These are phyloP conservation scores for Ageneiosus marmoratus DNA, from an alignment of 2,113 vertebrate species.

Conservation along the genomic window DNA sequence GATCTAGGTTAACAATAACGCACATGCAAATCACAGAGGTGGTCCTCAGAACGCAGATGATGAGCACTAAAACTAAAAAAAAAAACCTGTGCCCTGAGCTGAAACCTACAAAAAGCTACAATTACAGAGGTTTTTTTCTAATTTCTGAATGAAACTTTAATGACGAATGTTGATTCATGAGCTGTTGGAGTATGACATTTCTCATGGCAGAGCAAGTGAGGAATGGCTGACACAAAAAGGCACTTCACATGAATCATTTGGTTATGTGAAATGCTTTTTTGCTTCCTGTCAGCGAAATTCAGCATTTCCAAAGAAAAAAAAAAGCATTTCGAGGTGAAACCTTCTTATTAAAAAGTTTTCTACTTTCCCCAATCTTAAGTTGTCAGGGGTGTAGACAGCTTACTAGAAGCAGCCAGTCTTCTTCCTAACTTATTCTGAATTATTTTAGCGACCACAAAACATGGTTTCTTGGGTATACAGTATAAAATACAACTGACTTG, in stretches of 20 bases:
- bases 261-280: slow-evolving; percentile 56
- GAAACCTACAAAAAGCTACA: slow-evolving; percentile 9
- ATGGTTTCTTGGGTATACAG: background rate
- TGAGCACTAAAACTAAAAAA: slow-evolving; percentile 5
- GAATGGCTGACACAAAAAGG: slow-evolving; percentile 53
- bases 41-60: slow-evolving; percentile 33
- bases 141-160: slow-evolving; percentile 50
- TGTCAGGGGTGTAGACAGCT: background rate
- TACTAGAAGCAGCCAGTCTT: background rate
- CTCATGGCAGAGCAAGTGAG: slow-evolving; percentile 32
- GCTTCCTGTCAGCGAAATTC: slow-evolving; percentile 15
- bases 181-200: slow-evolving; percentile 26
- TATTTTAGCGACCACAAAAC: background rate
- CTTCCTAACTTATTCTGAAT: background rate
- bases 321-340: slow-evolving; percentile 17
- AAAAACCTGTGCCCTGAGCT: background rate
- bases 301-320: slow-evolving; percentile 22
- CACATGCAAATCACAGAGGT: slow-evolving; percentile 46
- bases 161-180: slow-evolving; percentile 41
- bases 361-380: background rate
- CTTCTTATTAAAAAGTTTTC: slow-evolving; percentile 29
- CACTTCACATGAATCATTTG: slow-evolving; percentile 64
- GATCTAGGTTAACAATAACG: slow-evolving; percentile 77
- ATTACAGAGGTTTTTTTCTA: background rate
- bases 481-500: background rate